Evolutionary conservation across 2,113 vertebrate genomes (phyloP), one percentile per base, ranked within the genome.

Genomic region (Probosciger aterrimus): DNA sequence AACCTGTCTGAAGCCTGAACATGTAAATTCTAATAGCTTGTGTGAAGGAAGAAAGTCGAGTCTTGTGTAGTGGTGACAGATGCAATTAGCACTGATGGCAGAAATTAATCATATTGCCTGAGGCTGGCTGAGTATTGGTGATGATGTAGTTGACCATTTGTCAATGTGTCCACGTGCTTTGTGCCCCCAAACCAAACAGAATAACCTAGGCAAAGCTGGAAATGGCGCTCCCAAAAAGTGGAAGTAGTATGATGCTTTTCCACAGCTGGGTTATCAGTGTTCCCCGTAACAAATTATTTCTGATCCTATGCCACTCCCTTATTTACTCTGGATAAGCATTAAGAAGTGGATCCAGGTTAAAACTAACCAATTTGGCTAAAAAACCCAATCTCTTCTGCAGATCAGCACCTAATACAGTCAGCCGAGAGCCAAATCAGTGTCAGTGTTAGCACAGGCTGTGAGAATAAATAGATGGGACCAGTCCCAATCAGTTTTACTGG

Each of bases 341-440:
- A 57, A 39, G 43, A 49, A 80, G 44, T 3, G 7, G 18, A 39
- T 33, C 11, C 18, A 78, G 8, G 20, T 27, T 77, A 65, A 80
- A 92, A 83, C 24, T 24, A 62, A 85, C 1, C 13, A 33, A 33
- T 30, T 31, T 43, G 22, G 23, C 13, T 18, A 64, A 49, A 31
- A 24, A 1, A 1, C 1, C 3, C 4, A 8, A 14, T 11, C 30
- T 75, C 57, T 11, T 59, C 43, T 46, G 5, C 1, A 59, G 8
- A 20, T 39, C 24, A 50, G 25, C 14, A 73, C 16, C 12, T 37
- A 70, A 15, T 2, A n/a, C 15, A 35, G 16, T 37, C n/a, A 71
- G 43, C 28, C 60, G 37, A 23, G 50, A 79, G 41, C 16, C 3
- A 7, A 43, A 78, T 39, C 30, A 18, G 10, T 18, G 19, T 37